Percentiles rank a stretch among this genome's conserved stretches.
Conservation (phyloP, 2,888 invertebrate genomes). For the Dusona sp. region DNA sequence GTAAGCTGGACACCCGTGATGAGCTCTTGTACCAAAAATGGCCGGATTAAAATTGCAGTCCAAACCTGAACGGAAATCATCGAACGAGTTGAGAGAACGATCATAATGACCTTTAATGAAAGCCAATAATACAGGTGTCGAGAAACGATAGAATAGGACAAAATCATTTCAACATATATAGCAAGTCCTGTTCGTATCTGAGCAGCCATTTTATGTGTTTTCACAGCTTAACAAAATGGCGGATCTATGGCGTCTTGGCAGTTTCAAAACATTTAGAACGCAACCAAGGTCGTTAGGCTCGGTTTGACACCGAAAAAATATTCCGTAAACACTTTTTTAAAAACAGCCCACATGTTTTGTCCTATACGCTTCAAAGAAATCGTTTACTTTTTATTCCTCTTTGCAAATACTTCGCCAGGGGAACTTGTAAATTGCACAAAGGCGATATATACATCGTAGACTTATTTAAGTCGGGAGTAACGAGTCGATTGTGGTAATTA, state of each 20-base stretch:
- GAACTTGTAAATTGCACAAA: constrained; percentile 5
- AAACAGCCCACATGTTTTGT: neutral
- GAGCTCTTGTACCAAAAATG: constrained; percentile 33
- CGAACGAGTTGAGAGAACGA: constrained; percentile 13
- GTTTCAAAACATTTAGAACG: neutral
- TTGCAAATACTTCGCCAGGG: neutral
- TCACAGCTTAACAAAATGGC: constrained; percentile 10
- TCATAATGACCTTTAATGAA: constrained; percentile 34
- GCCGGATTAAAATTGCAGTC: constrained; percentile 42
- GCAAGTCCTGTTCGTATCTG: neutral
- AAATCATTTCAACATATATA: neutral
- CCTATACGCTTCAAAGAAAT: neutral
- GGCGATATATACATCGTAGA: neutral
- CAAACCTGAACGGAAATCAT: constrained; percentile 33
- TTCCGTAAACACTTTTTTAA: neutral
- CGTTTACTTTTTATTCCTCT: neutral
- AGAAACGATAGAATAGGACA: constrained; percentile 26
- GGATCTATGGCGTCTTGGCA: neutral
- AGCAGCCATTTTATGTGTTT: constrained; percentile 32
- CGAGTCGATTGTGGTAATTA: constrained; percentile 60
- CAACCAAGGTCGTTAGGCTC: no score
- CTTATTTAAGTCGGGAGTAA: constrained; percentile 42
- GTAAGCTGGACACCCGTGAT: constrained; percentile 30
- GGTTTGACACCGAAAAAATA: neutral
- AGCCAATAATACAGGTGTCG: constrained; percentile 42